phyloP scores from a whole-genome alignment of 2,888 invertebrate species.

The Hirtodrosophila trivittata region DNA sequence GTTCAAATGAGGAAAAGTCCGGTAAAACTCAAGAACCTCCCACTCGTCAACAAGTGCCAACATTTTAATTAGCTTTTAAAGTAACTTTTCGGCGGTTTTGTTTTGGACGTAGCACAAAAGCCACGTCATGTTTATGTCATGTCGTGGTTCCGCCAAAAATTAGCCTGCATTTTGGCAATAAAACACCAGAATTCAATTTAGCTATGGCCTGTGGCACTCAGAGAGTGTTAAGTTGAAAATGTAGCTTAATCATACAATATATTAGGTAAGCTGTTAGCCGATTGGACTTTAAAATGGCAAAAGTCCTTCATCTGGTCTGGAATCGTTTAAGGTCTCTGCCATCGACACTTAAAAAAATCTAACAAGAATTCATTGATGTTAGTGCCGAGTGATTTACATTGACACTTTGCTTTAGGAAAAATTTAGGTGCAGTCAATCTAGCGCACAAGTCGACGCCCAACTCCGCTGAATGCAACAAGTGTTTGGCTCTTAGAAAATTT shows the following conservation, averaged over 20 bases:
- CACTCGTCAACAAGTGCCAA: constrained; percentile 7
- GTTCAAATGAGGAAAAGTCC: not conserved
- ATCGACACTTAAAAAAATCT: not conserved
- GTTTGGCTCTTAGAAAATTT: constrained; percentile 64
- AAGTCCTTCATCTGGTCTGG: too few species aligned
- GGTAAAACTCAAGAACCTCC: not conserved
- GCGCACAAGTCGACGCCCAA: not conserved
- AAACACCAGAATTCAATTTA: not conserved
- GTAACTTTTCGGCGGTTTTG: constrained; percentile 16
- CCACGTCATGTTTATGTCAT: constrained; percentile 12
- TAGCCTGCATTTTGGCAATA: constrained; percentile 7
- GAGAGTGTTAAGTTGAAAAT: too few species aligned
- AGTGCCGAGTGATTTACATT: constrained; percentile 38
- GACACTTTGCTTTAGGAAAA: constrained; percentile 20
- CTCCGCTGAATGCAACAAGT: constrained; percentile 63
- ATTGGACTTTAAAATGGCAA: too few species aligned
- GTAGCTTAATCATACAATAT: too few species aligned
- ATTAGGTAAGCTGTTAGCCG: too few species aligned
- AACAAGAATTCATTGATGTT: constrained; percentile 16
- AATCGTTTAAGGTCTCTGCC: too few species aligned
- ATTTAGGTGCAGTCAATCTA: constrained; percentile 17
- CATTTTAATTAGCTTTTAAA: constrained; percentile 30
- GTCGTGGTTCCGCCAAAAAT: constrained; percentile 4
- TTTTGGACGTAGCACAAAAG: constrained; percentile 12
- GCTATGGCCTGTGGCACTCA: not conserved